A percentile compares a stretch with the other conserved stretches of the same genome.
Conservation (phyloP, 2,113 vertebrate genomes). For the Pluvianellus socialis region DNA sequence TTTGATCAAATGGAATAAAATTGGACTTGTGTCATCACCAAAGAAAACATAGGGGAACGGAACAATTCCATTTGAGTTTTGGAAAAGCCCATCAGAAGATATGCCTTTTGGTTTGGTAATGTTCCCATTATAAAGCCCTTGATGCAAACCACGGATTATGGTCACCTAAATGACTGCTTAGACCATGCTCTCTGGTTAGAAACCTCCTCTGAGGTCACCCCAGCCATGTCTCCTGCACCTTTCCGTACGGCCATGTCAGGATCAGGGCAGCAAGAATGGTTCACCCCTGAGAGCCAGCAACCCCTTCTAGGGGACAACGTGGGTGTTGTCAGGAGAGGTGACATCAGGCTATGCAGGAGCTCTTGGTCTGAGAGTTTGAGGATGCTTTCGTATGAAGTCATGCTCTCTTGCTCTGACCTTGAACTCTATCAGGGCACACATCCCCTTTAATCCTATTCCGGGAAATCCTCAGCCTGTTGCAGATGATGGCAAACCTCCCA, state of each 20-base stretch:
- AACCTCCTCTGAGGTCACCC: not conserved
- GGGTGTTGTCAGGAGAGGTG: not conserved
- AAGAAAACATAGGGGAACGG: not conserved
- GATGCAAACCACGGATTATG: not conserved
- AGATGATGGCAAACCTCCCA: not conserved
- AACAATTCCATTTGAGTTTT: not conserved
- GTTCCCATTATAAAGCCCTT: not conserved
- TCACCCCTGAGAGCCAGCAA: not conserved
- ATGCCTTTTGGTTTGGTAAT: not conserved
- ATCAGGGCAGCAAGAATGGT: fast-evolving
- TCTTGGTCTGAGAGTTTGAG: not conserved
- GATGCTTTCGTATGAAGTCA: not conserved
- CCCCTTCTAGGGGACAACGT: not conserved
- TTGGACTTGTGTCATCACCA: not conserved
- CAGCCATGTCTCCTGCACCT: not conserved
- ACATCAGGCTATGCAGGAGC: not conserved
- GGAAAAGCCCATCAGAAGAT: not conserved
- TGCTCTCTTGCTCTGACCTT: not conserved
- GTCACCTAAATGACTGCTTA: not conserved
- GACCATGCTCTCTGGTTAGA: fast-evolving
- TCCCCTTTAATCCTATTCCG: not conserved
- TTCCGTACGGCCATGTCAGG: not conserved
- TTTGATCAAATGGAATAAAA: not conserved
- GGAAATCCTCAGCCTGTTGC: not conserved
- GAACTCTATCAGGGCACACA: not conserved